These are phyloP conservation scores for Opisthograptis luteolata DNA, from an alignment of 2,888 invertebrate genomes.

Conservation along the genomic window DNA sequence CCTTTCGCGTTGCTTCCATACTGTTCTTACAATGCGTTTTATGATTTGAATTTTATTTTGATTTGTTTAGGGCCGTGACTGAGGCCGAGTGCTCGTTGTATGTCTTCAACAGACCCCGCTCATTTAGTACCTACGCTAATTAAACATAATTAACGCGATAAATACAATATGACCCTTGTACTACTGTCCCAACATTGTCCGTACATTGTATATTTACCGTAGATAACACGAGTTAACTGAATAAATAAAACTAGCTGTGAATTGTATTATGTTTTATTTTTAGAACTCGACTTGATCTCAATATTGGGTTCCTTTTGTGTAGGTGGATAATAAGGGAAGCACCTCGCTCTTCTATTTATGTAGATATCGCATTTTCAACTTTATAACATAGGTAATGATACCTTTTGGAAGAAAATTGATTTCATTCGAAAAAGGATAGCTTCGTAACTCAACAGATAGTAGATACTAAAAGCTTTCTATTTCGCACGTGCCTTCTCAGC, in stretches of 20 bases:
- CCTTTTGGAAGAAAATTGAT: no score
- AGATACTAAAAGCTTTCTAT: no score
- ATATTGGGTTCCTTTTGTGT: no score
- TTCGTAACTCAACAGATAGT: no score
- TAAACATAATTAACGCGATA: conserved; percentile 18
- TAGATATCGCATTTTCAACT: no score
- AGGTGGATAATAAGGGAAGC: no score
- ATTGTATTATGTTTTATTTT: no score
- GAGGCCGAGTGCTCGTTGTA: conserved; percentile 13
- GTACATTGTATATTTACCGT: conserved; percentile 1
- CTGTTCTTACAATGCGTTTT: not conserved
- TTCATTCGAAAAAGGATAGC: no score
- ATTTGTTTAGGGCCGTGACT: conserved; percentile 14
- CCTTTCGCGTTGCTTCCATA: not conserved
- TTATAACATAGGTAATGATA: no score
- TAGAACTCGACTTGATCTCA: no score
- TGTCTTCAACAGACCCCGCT: conserved; percentile 12
- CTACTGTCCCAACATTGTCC: not conserved
- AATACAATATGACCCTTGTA: conserved; percentile 10
- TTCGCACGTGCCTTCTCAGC: not conserved
- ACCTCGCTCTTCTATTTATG: no score
- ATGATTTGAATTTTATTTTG: conserved; percentile 5
- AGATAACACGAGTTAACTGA: not conserved
- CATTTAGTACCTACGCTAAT: conserved; percentile 15
- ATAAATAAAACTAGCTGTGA: no score